These are phyloP conservation scores for Netelia inedita DNA, from an alignment of 2,888 invertebrate species.

Conservation along the genomic window DNA sequence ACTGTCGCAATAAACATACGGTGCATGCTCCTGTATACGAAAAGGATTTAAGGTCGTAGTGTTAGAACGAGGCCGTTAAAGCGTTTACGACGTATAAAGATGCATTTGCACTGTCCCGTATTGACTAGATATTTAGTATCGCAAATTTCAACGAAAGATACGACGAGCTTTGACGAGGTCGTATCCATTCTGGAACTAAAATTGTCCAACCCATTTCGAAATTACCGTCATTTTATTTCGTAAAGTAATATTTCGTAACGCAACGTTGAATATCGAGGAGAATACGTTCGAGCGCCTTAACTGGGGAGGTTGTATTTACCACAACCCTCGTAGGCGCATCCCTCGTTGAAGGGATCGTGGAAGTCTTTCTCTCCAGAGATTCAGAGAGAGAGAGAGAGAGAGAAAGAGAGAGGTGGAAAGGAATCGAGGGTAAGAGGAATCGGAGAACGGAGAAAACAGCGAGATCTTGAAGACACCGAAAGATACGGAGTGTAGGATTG, in stretches of 20 bases:
- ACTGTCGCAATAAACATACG: not conserved
- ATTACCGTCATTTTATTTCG: too few relatives aligned
- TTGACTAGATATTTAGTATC: not conserved
- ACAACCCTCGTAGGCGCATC: slow-evolving; percentile 13
- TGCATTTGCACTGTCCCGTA: not conserved
- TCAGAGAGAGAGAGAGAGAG: not conserved
- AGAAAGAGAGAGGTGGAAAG: slow-evolving; percentile 6
- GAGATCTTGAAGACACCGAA: slow-evolving; percentile 30
- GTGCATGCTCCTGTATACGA: too few relatives aligned
- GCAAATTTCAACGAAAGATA: too few relatives aligned
- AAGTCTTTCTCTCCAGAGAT: slow-evolving; percentile 16
- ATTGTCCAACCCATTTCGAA: too few relatives aligned
- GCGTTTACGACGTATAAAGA: not conserved
- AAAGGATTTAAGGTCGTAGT: not conserved
- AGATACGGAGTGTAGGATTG: slow-evolving; percentile 61
- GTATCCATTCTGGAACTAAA: too few relatives aligned
- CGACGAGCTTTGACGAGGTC: too few relatives aligned
- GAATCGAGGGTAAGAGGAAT: not conserved
- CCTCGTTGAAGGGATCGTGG: slow-evolving; percentile 31
- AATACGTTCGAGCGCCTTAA: not conserved
- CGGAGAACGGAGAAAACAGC: slow-evolving; percentile 12
- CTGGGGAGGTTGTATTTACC: slow-evolving; percentile 11
- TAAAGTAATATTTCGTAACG: too few relatives aligned
- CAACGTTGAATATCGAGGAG: not conserved
- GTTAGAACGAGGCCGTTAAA: not conserved